Base-by-base conservation (phyloP, 2,113 vertebrate species). In the Thalassoma bifasciatum region DNA sequence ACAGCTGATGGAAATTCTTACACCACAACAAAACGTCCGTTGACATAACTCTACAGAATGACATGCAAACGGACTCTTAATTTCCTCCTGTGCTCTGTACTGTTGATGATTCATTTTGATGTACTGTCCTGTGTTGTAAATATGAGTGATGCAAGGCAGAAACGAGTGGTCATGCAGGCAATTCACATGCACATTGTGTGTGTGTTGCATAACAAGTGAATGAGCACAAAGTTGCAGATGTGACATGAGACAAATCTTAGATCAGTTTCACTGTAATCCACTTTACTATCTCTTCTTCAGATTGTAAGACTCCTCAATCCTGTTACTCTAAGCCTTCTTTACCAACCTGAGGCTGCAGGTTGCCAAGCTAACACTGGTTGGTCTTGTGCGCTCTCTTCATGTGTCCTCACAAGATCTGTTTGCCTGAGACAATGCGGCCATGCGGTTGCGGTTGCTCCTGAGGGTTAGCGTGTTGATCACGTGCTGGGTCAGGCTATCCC, bases 301-400 rank as follows among this genome's bases (percentile, higher is more conserved):
- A 84, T 89, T 22, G 66, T 84, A 85, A 91, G 6, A 90, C 72
- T 90, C 90, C 80, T 58, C 88, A 92, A 93, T 94, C 92, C 86
- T 89, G 90, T 93, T 93, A 93, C 83, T 81, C 59, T 93, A 94
- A 94, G 86, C 90, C 91, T 82, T 70, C 88, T 92, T 92, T 83
- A 75, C 81, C 82, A 72, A 84, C 72, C 79, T 86, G 74, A 81
- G 53, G 79, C 85, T 83, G 63, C 63, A 66, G 66, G 66, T 65
- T 86, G 79, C 74, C 83, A 81, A 72, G 69, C 79, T 38, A 60
- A 58, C 75, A 47, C 58, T 74, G 21, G 68, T 78, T 50, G 61
- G 57, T 56, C 42, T 42, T 1, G 3, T 23, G 23, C 46, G 49
- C 26, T 23, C 30, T 16, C 21, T 9, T 19, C 42, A 16, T 42